phyloP scores from a whole-genome alignment of 2,888 invertebrate species.

The Ormyrus labotus region DNA sequence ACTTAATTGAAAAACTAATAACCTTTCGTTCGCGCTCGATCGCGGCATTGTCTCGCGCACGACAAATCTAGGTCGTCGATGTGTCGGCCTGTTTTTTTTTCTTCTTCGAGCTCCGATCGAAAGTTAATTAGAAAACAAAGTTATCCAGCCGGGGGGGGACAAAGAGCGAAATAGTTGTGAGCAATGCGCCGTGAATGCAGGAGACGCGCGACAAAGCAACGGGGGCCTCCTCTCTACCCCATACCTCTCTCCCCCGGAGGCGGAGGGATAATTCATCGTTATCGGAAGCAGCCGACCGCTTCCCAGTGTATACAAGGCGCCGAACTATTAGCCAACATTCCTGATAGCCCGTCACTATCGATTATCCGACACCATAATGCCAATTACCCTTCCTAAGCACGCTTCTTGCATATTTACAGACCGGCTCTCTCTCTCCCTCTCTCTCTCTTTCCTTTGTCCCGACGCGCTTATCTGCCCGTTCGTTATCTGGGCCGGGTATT shows the following conservation, averaged over 20 bases:
- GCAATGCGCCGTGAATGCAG: not conserved
- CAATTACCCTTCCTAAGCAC: conserved; percentile 55
- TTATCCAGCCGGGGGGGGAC: not conserved
- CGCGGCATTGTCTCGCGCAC: not conserved
- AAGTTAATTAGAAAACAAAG: conserved; percentile 37
- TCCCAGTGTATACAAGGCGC: conserved; percentile 46
- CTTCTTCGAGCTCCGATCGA: not conserved
- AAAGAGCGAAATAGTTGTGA: conserved; percentile 3
- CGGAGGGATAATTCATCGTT: conserved; percentile 60
- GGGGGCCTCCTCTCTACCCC: not conserved
- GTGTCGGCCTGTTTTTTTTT: not conserved
- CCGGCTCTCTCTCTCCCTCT: too few species aligned
- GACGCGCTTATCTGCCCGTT: too few species aligned
- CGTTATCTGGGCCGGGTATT: too few species aligned
- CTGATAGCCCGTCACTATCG: conserved; percentile 60
- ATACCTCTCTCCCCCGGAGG: not conserved
- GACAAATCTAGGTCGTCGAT: not conserved
- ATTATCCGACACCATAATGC: conserved; percentile 58
- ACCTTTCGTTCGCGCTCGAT: too few species aligned
- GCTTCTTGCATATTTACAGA: conserved; percentile 38
- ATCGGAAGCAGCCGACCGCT: conserved; percentile 57
- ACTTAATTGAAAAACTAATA: too few species aligned
- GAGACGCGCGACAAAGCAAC: conserved; percentile 9
- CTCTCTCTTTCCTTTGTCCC: too few species aligned
- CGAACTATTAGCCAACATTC: conserved; percentile 59